Percentiles rank a stretch among this genome's conserved stretches.
Evolutionary conservation across 2,797 vertebrate species (phyloP).

Genomic region (Denticeps clupeoides): DNA sequence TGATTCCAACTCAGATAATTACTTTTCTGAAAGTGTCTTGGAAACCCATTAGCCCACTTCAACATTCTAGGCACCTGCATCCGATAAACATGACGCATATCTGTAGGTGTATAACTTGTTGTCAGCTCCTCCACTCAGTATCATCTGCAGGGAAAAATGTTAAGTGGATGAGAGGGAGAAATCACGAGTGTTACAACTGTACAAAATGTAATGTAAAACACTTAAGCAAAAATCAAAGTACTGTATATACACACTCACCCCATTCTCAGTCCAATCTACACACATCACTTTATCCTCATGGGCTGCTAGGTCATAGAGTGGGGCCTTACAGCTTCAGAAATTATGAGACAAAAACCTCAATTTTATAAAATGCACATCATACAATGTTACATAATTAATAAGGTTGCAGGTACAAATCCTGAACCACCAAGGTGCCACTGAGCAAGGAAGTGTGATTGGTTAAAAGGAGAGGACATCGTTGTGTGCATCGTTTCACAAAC

Average conservation of each 20-base stretch:
- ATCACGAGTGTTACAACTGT: not conserved
- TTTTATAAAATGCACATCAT: too few relatives aligned
- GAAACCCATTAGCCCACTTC: not conserved
- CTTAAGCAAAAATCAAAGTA: too few relatives aligned
- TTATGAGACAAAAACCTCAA: conserved; percentile 11
- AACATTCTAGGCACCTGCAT: conserved; percentile 67
- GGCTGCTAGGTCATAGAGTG: conserved; percentile 88
- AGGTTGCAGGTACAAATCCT: not conserved
- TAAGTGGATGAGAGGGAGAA: not conserved
- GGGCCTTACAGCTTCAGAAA: conserved; percentile 77
- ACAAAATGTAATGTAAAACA: not conserved
- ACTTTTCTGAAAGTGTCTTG: too few relatives aligned
- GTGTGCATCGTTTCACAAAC: conserved; percentile 42
- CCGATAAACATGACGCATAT: conserved; percentile 67
- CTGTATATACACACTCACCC: too few relatives aligned
- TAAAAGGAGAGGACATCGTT: too few relatives aligned
- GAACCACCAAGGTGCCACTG: too few relatives aligned
- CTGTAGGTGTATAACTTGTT: conserved; percentile 91
- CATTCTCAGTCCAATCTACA: conserved; percentile 89
- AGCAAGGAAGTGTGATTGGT: too few relatives aligned
- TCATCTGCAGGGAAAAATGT: conserved; percentile 53
- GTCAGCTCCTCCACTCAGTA: conserved; percentile 92
- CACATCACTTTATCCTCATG: conserved; percentile 95
- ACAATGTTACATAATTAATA: not conserved
- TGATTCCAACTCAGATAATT: too few relatives aligned